Evolutionary conservation across 2,113 vertebrate species (phyloP).

Genomic region (Rhinopithecus roxellana): DNA sequence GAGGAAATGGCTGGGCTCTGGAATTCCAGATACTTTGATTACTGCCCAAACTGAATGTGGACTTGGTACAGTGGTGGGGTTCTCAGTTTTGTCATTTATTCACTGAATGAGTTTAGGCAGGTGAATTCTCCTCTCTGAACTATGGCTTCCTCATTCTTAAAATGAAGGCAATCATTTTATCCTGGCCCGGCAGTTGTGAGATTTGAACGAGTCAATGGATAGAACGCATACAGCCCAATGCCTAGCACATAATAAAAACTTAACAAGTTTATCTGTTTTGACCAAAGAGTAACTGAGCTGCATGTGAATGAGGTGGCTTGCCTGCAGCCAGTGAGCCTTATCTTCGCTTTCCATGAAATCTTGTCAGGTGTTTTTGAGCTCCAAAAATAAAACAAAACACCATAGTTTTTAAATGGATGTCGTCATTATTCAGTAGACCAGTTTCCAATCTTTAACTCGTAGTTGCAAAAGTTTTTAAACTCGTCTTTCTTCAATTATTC

Average conservation of each 20-base stretch:
- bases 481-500: conserved; percentile 60
- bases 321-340: neutral
- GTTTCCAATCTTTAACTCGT: conserved; percentile 43
- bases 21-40: neutral
- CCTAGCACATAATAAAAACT: neutral
- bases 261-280: neutral
- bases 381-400: conserved; percentile 2
- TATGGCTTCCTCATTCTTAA: neutral
- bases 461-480: conserved; percentile 17
- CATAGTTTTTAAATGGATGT: neutral
- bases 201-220: neutral
- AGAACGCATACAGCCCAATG: neutral
- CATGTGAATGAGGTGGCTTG: neutral
- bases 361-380: neutral
- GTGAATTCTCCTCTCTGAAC: neutral
- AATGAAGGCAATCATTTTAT: neutral
- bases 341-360: neutral
- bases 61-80: neutral
- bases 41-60: neutral
- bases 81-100: neutral
- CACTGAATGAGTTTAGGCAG: neutral
- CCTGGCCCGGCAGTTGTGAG: neutral
- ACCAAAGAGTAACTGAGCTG: neutral
- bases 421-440: conserved; percentile 25
- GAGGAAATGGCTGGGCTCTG: neutral